A percentile compares a stretch with the other conserved stretches of the same genome.
Conservation (phyloP, 1,140 invertebrate species). For the Dendrolimus kikuchii region DNA sequence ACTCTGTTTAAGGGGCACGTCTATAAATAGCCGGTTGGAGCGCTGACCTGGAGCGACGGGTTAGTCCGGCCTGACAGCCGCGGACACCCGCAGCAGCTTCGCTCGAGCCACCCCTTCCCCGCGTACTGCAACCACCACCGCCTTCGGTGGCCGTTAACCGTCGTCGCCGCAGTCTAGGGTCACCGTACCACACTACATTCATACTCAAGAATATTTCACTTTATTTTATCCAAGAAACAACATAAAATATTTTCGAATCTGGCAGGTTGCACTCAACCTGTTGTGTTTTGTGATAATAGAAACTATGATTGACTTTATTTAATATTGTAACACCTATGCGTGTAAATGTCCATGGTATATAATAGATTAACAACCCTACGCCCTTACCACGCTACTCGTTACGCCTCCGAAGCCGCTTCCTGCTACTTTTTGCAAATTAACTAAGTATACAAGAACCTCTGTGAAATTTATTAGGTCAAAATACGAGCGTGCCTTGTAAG, state of each 20-base stretch:
- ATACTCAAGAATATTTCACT: no score
- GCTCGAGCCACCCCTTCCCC: slow-evolving; percentile 19
- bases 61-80: slow-evolving; percentile 64
- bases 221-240: no score
- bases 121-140: slow-evolving; percentile 19
- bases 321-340: no score
- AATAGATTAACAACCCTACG: slow-evolving; percentile 13
- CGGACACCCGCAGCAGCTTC: slow-evolving; percentile 56
- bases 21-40: slow-evolving; percentile 70
- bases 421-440: slow-evolving; percentile 50
- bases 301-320: no score
- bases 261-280: no score
- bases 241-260: no score
- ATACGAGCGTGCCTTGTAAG: no score
- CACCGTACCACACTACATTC: not conserved
- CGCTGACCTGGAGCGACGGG: slow-evolving; percentile 70
- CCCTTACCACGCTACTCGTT: slow-evolving; percentile 33
- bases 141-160: not conserved
- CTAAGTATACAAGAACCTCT: slow-evolving; percentile 45
- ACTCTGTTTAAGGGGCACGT: slow-evolving; percentile 71
- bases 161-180: slow-evolving; percentile 8
- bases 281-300: no score
- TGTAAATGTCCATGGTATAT: no score
- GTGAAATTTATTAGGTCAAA: slow-evolving; percentile 5
- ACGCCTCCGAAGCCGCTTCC: slow-evolving; percentile 54